Conservation (phyloP, 2,797 vertebrate species). For the Rhincodon typus region DNA sequence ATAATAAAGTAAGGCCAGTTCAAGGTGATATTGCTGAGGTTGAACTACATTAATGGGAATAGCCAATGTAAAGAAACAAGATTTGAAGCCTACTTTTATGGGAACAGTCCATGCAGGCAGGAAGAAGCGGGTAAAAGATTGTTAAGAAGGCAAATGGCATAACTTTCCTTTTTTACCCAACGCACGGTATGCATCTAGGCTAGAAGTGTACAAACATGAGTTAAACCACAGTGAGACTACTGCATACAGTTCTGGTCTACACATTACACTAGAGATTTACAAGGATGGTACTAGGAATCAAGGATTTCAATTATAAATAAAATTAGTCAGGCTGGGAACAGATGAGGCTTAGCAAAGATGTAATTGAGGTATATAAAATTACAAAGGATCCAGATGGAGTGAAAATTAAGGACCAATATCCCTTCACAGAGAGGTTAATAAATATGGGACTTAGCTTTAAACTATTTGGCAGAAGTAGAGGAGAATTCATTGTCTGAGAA, state of each 20-base stretch:
- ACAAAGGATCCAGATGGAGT: background rate
- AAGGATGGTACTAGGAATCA: background rate
- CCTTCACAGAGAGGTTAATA: too few relatives aligned
- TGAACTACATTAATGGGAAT: too few relatives aligned
- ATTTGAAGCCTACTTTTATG: background rate
- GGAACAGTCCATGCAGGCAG: background rate
- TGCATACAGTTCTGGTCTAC: background rate
- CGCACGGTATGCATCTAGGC: background rate
- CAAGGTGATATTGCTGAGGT: background rate
- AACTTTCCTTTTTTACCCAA: background rate
- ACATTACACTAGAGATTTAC: background rate
- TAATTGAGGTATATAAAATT: background rate
- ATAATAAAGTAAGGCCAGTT: background rate
- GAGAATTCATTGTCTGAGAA: background rate
- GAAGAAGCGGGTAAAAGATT: background rate
- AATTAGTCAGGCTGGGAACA: background rate
- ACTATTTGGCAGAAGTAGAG: background rate
- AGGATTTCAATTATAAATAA: background rate
- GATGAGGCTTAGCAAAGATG: background rate
- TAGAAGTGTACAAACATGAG: background rate
- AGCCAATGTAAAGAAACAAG: background rate
- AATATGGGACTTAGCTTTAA: background rate
- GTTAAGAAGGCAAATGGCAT: background rate
- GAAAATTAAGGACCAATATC: background rate
- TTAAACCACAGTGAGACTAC: background rate